Evolutionary conservation across 2,113 vertebrate species (phyloP).

Genomic region (Mirounga angustirostris): DNA sequence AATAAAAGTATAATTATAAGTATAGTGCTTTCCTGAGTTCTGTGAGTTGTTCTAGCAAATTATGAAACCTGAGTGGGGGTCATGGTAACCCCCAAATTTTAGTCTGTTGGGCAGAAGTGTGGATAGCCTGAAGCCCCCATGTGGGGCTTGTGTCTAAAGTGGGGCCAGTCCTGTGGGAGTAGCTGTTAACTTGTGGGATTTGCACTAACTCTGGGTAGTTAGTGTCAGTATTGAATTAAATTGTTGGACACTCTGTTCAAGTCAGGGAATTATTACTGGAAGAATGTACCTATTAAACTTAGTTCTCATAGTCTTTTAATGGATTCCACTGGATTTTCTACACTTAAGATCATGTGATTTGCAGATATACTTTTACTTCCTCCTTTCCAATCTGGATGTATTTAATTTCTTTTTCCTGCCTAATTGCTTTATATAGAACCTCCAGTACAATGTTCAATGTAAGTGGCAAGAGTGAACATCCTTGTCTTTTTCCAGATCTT

Average conservation of each 20-base stretch:
- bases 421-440: not conserved
- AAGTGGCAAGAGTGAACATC: not conserved
- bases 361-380: not conserved
- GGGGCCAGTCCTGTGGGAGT: not conserved
- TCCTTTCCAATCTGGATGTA: not conserved
- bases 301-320: not conserved
- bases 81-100: not conserved
- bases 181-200: not conserved
- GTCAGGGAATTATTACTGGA: not conserved
- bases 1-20: not conserved
- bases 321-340: not conserved
- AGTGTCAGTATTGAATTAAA: not conserved
- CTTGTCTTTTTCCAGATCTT: not conserved
- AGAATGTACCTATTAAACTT: not conserved
- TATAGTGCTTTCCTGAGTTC: not conserved
- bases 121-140: not conserved
- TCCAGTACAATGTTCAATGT: not conserved
- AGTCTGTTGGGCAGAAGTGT: not conserved
- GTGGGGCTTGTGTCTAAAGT: not conserved
- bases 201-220: not conserved
- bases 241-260: not conserved
- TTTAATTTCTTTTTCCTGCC: not conserved
- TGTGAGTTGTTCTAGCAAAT: not conserved
- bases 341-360: not conserved
- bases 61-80: not conserved